These are phyloP conservation scores for Clusia tigrina DNA, from an alignment of 2,888 invertebrate genomes.

Conservation along the genomic window DNA sequence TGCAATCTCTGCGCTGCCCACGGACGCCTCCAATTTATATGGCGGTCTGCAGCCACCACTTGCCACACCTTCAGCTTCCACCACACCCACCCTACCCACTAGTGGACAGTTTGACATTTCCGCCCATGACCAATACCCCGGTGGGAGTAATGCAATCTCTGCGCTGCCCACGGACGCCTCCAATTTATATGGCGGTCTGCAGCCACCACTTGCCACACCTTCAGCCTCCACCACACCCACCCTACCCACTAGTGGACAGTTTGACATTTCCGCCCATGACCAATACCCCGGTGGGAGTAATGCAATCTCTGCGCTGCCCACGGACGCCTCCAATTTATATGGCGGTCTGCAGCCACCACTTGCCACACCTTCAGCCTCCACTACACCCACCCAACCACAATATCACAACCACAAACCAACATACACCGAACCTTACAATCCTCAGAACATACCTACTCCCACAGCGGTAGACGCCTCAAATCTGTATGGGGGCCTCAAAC, in stretches of 20 bases:
- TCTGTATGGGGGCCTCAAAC: constrained; percentile 39
- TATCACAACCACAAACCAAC: constrained; percentile 19
- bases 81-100: constrained; percentile 15
- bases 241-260: constrained; percentile 26
- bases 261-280: constrained; percentile 10
- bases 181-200: constrained; percentile 39
- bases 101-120: neutral
- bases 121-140: neutral
- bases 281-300: constrained; percentile 21
- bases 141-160: constrained; percentile 3
- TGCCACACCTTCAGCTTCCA: constrained; percentile 11
- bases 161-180: no score
- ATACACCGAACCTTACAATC: constrained; percentile 34
- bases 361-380: constrained; percentile 14
- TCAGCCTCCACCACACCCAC: no score
- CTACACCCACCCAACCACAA: constrained; percentile 33
- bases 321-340: constrained; percentile 35
- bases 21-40: constrained; percentile 35
- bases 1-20: constrained; percentile 13
- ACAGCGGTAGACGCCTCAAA: constrained; percentile 28
- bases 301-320: constrained; percentile 13
- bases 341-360: constrained; percentile 32
- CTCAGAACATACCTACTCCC: constrained; percentile 6
- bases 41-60: constrained; percentile 31
- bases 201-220: constrained; percentile 36